A percentile compares a stretch with the other conserved stretches of the same genome.
These are phyloP conservation scores for Peromyscus maniculatus DNA, from an alignment of 2,113 vertebrate genomes.

Conservation along the genomic window DNA sequence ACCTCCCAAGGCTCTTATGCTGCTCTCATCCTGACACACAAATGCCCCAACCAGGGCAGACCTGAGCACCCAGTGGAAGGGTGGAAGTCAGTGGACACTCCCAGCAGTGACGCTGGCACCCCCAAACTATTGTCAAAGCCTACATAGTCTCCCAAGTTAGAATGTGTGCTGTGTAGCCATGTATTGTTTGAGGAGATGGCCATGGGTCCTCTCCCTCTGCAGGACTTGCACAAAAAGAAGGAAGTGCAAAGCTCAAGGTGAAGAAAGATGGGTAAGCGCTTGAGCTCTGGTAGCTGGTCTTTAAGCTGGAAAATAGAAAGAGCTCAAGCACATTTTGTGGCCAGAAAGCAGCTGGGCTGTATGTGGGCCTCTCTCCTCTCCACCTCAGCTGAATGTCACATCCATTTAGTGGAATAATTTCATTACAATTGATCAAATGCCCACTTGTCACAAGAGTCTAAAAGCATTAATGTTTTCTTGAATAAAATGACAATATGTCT, in stretches of 20 bases:
- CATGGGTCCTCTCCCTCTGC: neutral
- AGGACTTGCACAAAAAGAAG: neutral
- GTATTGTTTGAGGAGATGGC: neutral
- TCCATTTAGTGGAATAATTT: neutral
- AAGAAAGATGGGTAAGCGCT: neutral
- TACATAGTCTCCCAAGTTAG: neutral
- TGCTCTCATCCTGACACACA: neutral
- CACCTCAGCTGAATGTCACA: neutral
- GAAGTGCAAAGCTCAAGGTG: neutral
- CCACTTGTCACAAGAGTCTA: neutral
- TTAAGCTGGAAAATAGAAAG: neutral
- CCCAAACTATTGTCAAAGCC: neutral
- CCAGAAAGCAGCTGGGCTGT: neutral
- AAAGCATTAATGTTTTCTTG: constrained; percentile 14
- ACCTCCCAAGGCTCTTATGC: neutral
- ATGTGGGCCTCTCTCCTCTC: neutral
- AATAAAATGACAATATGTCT: constrained; percentile 18
- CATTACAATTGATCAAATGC: constrained; percentile 46
- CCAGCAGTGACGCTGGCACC: neutral
- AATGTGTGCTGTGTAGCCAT: neutral
- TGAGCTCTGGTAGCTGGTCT: neutral
- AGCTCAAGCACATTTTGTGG: neutral
- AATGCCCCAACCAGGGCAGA: neutral
- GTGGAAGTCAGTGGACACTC: neutral
- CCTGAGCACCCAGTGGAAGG: neutral